phyloP scores from a whole-genome alignment of 1,140 invertebrate species.

The Glossosoma conforme region DNA sequence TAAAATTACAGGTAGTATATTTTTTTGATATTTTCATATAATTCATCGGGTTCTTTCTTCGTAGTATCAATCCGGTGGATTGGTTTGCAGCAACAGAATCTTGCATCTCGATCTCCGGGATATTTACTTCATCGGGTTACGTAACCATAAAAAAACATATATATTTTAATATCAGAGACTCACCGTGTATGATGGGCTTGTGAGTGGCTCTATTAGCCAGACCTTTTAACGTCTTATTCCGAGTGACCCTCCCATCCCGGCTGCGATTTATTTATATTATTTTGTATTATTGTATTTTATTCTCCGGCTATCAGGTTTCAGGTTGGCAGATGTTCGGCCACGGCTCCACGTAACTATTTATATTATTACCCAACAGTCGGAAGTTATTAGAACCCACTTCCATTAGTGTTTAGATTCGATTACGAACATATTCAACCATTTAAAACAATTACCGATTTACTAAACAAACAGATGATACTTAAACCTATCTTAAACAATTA shows the following conservation, averaged over 20 bases:
- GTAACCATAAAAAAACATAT: no score
- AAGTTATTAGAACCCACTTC: background rate
- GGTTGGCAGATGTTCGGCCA: constrained; percentile 7
- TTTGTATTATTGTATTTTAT: background rate
- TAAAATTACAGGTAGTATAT: no score
- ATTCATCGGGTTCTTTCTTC: no score
- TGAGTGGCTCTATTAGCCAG: constrained; percentile 11
- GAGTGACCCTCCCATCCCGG: constrained; percentile 6
- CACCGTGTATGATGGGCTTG: constrained; percentile 4
- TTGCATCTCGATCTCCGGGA: no score
- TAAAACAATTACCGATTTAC: constrained; percentile 1
- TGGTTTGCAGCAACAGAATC: no score
- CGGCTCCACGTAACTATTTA: background rate
- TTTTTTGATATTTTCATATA: no score
- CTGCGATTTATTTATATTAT: constrained; percentile 21
- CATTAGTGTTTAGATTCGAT: background rate
- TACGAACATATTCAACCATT: no score
- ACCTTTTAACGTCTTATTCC: constrained; percentile 22
- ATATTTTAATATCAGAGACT: no score
- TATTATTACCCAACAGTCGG: background rate
- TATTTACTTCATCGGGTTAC: no score
- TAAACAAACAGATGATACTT: constrained; percentile 1
- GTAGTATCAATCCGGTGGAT: no score
- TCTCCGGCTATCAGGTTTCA: constrained; percentile 17
- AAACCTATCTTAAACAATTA: no score